Base-by-base conservation (phyloP, 2,113 vertebrate species). In the Calyptommatus sinebrachiatus region DNA sequence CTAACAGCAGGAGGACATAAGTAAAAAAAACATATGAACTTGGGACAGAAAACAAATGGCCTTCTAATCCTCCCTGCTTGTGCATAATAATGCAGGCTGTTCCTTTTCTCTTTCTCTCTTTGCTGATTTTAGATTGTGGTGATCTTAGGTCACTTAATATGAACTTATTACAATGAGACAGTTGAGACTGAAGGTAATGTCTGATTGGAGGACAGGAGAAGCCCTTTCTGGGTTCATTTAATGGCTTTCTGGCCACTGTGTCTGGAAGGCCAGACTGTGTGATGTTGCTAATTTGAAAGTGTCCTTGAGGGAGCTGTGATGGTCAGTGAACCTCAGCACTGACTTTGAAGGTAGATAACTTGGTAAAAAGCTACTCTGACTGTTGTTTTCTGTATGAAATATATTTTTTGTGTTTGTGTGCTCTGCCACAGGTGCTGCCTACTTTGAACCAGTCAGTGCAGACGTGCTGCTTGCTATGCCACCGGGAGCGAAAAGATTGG, bases 401-500 rank as follows among this genome's bases (percentile, higher is more conserved):
- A 0, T 29, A 26, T 74, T 76, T 28, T 88, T 73, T 88, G 46
- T 86, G 81, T 91, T 77, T 84, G 48, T 93, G 81, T 93, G 77
- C 91, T 87, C 86, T 82, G 7, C 76, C 90, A 72, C 91, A 96
- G 96, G 94, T 94, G 65, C 87, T 88, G 79, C 90, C 87, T 79
- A 89, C 91, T 20, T 66, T 93, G 83, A 88, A 91, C 87, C 94
- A 99, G 95, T 96, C 97, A 0, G 95, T 98, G 92, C 98, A 99
- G 94, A 99, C 97, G 1, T 99, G 98, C 95, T 99, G 98, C 92
- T 95, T 99, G 90, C 92, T 99, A 74, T 99, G 98, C 91, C 98
- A 99, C 89, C 97, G 97, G 67, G 98, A 99, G 87, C 97, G 97
- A 88, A 98, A 97, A 91, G 98, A 99, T 93, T 99, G 98, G 98